Conservation (phyloP, 2,888 invertebrate genomes). For the Acleris cristana region DNA sequence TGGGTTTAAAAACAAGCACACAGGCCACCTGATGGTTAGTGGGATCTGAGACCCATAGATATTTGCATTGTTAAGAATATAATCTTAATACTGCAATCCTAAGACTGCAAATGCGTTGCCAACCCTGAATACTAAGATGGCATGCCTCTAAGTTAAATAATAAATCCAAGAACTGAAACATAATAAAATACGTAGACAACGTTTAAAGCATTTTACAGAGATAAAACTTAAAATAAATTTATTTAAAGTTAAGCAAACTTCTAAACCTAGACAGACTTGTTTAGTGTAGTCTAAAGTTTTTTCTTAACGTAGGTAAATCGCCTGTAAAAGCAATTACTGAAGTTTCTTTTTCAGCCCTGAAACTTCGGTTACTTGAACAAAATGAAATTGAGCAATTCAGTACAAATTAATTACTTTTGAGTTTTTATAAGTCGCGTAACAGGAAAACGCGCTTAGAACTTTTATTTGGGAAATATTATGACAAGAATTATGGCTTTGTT, state of each 20-base stretch:
- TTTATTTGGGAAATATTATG: conserved; percentile 17
- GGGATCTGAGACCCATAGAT: too few species aligned
- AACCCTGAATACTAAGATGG: too few species aligned
- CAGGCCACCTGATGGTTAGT: too few species aligned
- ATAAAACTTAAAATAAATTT: too few species aligned
- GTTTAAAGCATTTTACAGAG: too few species aligned
- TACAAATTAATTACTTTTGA: conserved; percentile 26
- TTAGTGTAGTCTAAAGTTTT: not conserved
- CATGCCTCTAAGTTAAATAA: too few species aligned
- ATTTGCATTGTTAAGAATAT: too few species aligned
- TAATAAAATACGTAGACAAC: too few species aligned
- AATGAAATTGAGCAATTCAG: conserved; percentile 29
- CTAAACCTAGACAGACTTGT: not conserved
- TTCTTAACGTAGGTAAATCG: conserved; percentile 7
- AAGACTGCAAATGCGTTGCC: too few species aligned
- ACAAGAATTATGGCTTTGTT: not conserved
- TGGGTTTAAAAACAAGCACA: too few species aligned
- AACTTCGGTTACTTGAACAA: conserved; percentile 16
- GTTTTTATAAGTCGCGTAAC: conserved; percentile 23
- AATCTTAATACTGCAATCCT: too few species aligned
- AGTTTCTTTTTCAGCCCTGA: conserved; percentile 20
- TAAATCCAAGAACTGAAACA: too few species aligned
- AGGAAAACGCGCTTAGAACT: conserved; percentile 21
- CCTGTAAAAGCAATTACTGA: conserved; percentile 17
- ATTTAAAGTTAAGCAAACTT: not conserved